Percentiles rank a stretch among this genome's conserved stretches.
phyloP scores from a whole-genome alignment of 2,888 invertebrate species.

The Agrotis clavis region DNA sequence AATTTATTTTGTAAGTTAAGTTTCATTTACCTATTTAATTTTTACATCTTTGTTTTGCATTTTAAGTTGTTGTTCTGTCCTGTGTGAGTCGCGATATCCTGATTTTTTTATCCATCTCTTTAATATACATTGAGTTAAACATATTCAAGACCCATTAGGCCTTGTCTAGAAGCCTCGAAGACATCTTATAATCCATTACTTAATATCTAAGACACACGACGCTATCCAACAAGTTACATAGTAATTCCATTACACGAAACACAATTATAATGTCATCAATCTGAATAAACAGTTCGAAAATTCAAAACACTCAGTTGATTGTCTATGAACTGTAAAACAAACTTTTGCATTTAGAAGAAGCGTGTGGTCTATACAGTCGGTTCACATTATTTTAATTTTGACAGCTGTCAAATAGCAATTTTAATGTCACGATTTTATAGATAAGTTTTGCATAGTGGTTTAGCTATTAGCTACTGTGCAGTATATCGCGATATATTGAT shows the following conservation, averaged over 20 bases:
- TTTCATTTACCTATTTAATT: too few relatives aligned
- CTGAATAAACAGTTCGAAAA: constrained; percentile 73
- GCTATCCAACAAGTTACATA: constrained; percentile 22
- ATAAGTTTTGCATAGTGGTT: too few relatives aligned
- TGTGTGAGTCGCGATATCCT: too few relatives aligned
- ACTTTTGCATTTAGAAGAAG: constrained; percentile 79
- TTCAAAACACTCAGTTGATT: constrained; percentile 71
- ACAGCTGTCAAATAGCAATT: too few relatives aligned
- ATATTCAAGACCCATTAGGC: neutral
- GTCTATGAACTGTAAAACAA: constrained; percentile 71
- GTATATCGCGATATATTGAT: too few relatives aligned
- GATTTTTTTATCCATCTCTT: too few relatives aligned
- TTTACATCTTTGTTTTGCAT: too few relatives aligned
- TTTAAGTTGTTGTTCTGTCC: too few relatives aligned
- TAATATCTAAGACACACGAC: neutral
- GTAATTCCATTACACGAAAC: constrained; percentile 57
- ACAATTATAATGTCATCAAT: constrained; percentile 73
- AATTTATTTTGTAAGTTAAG: too few relatives aligned
- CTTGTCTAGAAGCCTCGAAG: neutral
- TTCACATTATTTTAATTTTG: too few relatives aligned
- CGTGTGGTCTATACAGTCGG: constrained; percentile 67
- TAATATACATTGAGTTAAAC: neutral
- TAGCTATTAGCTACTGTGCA: too few relatives aligned
- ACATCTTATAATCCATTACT: constrained; percentile 10
- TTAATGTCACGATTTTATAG: too few relatives aligned